Evolutionary conservation across 2,797 vertebrate genomes (phyloP), one percentile per base, ranked within the genome.

Genomic region (Triplophysa bombifrons): DNA sequence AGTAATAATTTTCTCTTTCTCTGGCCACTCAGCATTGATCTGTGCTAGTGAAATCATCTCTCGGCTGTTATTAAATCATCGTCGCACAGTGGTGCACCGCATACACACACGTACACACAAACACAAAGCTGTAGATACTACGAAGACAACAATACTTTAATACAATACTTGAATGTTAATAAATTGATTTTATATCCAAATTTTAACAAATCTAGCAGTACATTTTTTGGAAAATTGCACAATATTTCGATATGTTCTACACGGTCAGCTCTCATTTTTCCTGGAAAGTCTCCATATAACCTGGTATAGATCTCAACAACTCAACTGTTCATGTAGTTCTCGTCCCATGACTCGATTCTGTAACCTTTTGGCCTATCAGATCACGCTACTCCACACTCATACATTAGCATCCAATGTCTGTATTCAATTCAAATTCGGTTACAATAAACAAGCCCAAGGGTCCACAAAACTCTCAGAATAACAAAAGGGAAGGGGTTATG

Each of bases 21-120:
- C 73, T 22, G 58, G 72, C 63, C 58, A 48, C 82, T 82, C 81
- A 76, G 41, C 71, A 82, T 84, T 84, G 84, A 85, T 87, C 81
- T 83, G 74, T 74, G 78, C 71, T 77, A 74, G 76, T 71, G 80
- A 80, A 75, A 80, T 78, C 74, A 77, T 86, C 72, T 83, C 68
- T 78, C 56, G 50, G 68, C 68, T 78, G 67, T 80, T 84, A 82
- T 81, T 86, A 81, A 85, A 83, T 81, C 72, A 76, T 78, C 66
- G 74, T 41, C 71, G 68, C 78, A 76, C 60, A 67, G 71, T 55
- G 38, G 78, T 60, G 46, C 25, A 72, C 69, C 74, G 50, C 71
- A 60, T 65, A 70, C 80, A 58, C 73, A 61, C 56, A 74, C 11
- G 53, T 17, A 67, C 70, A 58, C 38, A 70, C 56, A 70, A 4